These are phyloP conservation scores for Australoheros scitulus DNA, from an alignment of 2,113 vertebrate genomes.

Conservation along the genomic window DNA sequence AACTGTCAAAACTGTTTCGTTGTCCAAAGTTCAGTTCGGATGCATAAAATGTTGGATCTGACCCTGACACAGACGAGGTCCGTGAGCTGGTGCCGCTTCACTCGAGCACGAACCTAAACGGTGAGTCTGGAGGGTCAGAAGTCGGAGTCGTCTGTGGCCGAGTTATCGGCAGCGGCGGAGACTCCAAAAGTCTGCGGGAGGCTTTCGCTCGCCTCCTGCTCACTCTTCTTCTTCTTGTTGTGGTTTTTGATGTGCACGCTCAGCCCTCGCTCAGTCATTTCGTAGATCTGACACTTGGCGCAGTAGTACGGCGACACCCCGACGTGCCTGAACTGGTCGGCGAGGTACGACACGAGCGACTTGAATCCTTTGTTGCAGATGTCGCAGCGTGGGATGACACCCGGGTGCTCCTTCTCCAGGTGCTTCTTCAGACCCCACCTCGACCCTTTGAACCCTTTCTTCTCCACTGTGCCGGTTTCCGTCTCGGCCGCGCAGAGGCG, in stretches of 20 bases:
- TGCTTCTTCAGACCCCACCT: constrained; percentile 44
- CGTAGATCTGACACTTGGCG: constrained; percentile 60
- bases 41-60: not conserved
- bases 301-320: constrained; percentile 62
- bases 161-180: not conserved
- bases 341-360: constrained; percentile 39
- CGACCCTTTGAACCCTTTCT: not conserved
- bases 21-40: not conserved
- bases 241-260: constrained; percentile 43
- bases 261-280: constrained; percentile 58
- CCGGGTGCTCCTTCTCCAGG: constrained; percentile 52
- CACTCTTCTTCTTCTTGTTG: constrained; percentile 5
- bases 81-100: not conserved
- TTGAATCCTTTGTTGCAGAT: constrained; percentile 51
- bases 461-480: not conserved
- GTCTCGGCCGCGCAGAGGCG: not conserved
- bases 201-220: not conserved
- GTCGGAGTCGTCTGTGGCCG: constrained; percentile 45
- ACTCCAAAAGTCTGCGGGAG: not conserved
- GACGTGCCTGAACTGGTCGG: constrained; percentile 59
- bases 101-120: not conserved
- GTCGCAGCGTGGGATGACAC: constrained; percentile 44
- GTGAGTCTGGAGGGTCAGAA: constrained; percentile 5
- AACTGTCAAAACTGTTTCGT: not conserved
- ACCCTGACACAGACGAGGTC: not conserved